phyloP scores from a whole-genome alignment of 2,113 vertebrate genomes.

The Brachyhypopomus occidentalis region DNA sequence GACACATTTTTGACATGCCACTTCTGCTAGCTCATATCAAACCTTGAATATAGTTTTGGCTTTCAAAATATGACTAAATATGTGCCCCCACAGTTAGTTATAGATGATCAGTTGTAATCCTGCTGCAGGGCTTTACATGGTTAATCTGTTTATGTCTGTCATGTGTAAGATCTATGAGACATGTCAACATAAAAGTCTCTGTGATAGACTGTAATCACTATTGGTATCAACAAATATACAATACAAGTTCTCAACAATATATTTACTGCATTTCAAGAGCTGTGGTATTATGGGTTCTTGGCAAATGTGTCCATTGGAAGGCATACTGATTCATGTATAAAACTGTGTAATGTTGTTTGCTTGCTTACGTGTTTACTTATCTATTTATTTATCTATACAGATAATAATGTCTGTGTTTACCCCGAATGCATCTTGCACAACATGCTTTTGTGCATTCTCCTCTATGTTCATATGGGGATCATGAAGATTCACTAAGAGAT shows the following conservation, averaged over 20 bases:
- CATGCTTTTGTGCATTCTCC: too few species aligned
- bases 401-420: not conserved
- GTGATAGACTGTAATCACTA: not conserved
- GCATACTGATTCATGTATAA: not conserved
- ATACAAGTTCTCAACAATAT: not conserved
- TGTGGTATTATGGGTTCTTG: not conserved
- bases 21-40: too few species aligned
- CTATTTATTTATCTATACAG: not conserved
- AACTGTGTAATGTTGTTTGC: not conserved
- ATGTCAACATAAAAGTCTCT: constrained; percentile 34
- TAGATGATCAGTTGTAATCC: not conserved
- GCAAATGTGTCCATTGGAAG: not conserved
- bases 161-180: constrained; percentile 5
- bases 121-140: constrained; percentile 16
- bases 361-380: too few species aligned
- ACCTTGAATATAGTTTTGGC: too few species aligned
- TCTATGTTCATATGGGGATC: not conserved
- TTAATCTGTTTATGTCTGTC: constrained; percentile 38
- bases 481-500: too few species aligned
- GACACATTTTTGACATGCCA: too few species aligned
- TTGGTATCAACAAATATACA: too few species aligned
- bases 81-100: too few species aligned
- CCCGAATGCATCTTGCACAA: not conserved
- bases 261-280: not conserved
- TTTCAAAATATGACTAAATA: too few species aligned